These are phyloP conservation scores for Himalopsyche kuldschensis DNA, from an alignment of 2,888 invertebrate genomes.

Conservation along the genomic window DNA sequence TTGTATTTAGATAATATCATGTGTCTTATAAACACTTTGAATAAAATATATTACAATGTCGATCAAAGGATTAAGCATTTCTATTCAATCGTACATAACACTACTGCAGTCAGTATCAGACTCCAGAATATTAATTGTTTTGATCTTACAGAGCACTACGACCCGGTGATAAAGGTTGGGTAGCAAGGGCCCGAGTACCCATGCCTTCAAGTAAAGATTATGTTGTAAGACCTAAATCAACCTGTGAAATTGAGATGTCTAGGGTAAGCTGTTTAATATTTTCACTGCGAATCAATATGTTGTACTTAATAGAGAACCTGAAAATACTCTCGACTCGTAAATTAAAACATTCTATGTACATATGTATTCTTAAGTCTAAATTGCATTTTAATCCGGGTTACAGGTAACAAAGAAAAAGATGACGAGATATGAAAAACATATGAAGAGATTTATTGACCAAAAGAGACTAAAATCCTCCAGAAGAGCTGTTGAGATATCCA, in stretches of 20 bases:
- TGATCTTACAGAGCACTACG: conserved; percentile 63
- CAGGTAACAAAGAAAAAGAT: conserved; percentile 80
- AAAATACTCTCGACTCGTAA: neutral
- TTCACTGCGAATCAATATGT: neutral
- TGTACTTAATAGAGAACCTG: too few relatives aligned
- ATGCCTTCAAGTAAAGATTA: conserved; percentile 95
- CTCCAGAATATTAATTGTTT: too few relatives aligned
- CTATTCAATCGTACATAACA: too few relatives aligned
- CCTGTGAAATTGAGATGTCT: conserved; percentile 83
- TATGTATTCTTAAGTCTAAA: too few relatives aligned
- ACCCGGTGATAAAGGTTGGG: conserved; percentile 96
- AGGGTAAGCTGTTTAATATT: conserved; percentile 56
- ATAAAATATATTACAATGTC: too few relatives aligned
- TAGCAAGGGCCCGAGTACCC: conserved; percentile 92
- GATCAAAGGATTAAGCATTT: too few relatives aligned
- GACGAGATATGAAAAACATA: conserved; percentile 89
- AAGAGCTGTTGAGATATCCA: conserved; percentile 91
- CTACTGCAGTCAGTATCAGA: too few relatives aligned
- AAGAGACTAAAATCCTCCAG: conserved; percentile 78
- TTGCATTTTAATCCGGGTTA: conserved; percentile 40
- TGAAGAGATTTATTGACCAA: conserved; percentile 86
- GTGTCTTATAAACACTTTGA: too few relatives aligned
- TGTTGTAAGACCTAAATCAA: conserved; percentile 90
- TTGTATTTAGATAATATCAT: too few relatives aligned
- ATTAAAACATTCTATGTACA: neutral